phyloP scores from a whole-genome alignment of 1,140 invertebrate species.

The Scaptomyza hsui region DNA sequence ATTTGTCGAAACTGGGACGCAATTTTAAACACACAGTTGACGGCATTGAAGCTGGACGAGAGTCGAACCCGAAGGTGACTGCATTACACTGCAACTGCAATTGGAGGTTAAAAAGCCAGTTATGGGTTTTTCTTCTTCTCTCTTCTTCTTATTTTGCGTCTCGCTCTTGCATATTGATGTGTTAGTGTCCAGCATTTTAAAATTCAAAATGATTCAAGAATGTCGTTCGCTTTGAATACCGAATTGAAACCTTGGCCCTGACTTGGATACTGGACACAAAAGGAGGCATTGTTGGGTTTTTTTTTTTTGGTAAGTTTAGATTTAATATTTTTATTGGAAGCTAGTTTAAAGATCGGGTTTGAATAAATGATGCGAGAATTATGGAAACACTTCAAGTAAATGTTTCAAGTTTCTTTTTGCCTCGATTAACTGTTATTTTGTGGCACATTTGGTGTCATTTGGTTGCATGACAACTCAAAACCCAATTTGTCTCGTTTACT shows the following conservation, averaged over 20 bases:
- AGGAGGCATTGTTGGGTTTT: slow-evolving; percentile 29
- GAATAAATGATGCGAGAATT: too few relatives aligned
- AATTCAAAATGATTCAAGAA: slow-evolving; percentile 53
- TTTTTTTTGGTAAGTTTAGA: slow-evolving; percentile 10
- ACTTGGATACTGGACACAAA: slow-evolving; percentile 43
- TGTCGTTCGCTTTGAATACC: slow-evolving; percentile 49
- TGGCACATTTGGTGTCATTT: too few relatives aligned
- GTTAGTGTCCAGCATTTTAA: slow-evolving; percentile 33
- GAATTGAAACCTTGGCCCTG: slow-evolving; percentile 66
- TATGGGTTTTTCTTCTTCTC: slow-evolving; percentile 6
- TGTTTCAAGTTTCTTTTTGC: too few relatives aligned
- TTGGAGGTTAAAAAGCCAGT: slow-evolving; percentile 29
- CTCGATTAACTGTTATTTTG: too few relatives aligned
- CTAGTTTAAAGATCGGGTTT: too few relatives aligned
- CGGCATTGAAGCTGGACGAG: slow-evolving; percentile 29
- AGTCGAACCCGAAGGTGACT: slow-evolving; percentile 27
- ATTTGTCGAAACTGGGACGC: slow-evolving; percentile 43
- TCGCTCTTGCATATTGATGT: slow-evolving; percentile 14
- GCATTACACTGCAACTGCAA: slow-evolving; percentile 17
- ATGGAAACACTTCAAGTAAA: too few relatives aligned
- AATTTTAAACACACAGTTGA: slow-evolving; percentile 35
- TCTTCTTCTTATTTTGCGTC: neutral
- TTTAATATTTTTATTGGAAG: slow-evolving; percentile 7
- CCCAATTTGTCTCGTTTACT: slow-evolving; percentile 13
- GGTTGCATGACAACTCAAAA: slow-evolving; percentile 30